These are phyloP conservation scores for Carlito syrichta DNA, from an alignment of 2,113 vertebrate genomes.

Conservation along the genomic window DNA sequence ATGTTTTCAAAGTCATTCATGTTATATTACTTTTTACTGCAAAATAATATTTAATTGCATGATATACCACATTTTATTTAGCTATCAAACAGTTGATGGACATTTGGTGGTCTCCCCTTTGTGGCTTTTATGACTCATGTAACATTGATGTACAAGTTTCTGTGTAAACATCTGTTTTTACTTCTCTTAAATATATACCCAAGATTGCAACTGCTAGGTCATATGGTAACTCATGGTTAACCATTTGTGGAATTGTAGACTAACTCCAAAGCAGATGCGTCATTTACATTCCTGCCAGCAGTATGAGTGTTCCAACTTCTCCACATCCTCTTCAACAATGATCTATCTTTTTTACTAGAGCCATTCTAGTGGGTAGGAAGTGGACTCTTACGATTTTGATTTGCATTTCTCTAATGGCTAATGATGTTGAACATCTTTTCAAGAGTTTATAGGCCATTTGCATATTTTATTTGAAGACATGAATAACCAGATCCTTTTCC, in stretches of 20 bases:
- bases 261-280: not conserved
- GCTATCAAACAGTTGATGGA: not conserved
- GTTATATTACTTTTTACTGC: not conserved
- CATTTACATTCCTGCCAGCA: not conserved
- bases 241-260: not conserved
- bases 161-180: not conserved
- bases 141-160: not conserved
- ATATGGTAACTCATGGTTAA: not conserved
- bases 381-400: not conserved
- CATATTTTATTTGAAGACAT: not conserved
- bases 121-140: not conserved
- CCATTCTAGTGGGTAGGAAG: not conserved
- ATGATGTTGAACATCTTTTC: not conserved
- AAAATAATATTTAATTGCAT: not conserved
- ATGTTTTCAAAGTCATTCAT: not conserved
- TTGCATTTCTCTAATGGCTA: not conserved
- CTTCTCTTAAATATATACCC: not conserved
- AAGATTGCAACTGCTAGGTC: not conserved
- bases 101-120: not conserved
- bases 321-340: not conserved
- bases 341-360: not conserved
- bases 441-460: not conserved
- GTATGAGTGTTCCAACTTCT: not conserved
- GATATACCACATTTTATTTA: not conserved
- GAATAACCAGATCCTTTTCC: not conserved